Conservation (phyloP, 2,113 vertebrate genomes). For the Mungos mungo region DNA sequence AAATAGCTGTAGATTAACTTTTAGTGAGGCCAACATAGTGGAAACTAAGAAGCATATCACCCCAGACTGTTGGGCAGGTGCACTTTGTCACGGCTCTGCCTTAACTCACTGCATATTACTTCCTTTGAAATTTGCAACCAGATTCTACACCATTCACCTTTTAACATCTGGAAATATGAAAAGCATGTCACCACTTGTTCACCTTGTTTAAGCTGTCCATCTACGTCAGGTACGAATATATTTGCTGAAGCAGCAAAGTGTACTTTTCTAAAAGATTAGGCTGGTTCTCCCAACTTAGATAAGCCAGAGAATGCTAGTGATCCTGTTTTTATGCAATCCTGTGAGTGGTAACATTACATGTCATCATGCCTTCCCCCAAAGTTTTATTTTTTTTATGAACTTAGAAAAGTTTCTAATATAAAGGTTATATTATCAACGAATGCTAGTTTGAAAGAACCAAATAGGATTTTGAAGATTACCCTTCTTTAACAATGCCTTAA, state of each 20-base stretch:
- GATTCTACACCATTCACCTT: conserved; percentile 35
- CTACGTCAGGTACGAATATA: background rate
- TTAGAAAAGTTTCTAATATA: conserved; percentile 81
- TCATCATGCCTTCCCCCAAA: conserved; percentile 66
- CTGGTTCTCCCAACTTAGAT: conserved; percentile 25
- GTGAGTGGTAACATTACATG: conserved; percentile 70
- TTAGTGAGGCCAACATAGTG: background rate
- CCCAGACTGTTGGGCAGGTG: background rate
- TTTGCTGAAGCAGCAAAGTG: conserved; percentile 30
- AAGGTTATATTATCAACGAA: conserved; percentile 84
- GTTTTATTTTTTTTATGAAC: conserved; percentile 71
- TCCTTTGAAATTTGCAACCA: conserved; percentile 58
- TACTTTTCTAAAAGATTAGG: background rate
- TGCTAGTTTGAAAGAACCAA: conserved; percentile 82
- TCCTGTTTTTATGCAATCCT: conserved; percentile 66
- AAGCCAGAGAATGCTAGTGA: background rate
- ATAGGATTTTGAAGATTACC: conserved; percentile 87
- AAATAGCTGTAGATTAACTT: conserved; percentile 57
- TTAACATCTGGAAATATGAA: conserved; percentile 3
- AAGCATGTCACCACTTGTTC: conserved; percentile 16
- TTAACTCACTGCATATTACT: conserved; percentile 2
- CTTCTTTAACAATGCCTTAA: conserved; percentile 87
- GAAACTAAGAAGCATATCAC: background rate
- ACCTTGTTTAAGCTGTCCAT: background rate
- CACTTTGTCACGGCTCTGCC: background rate